Evolutionary conservation across 1,140 invertebrate genomes (phyloP).

Genomic region (Heliothis subflexa): DNA sequence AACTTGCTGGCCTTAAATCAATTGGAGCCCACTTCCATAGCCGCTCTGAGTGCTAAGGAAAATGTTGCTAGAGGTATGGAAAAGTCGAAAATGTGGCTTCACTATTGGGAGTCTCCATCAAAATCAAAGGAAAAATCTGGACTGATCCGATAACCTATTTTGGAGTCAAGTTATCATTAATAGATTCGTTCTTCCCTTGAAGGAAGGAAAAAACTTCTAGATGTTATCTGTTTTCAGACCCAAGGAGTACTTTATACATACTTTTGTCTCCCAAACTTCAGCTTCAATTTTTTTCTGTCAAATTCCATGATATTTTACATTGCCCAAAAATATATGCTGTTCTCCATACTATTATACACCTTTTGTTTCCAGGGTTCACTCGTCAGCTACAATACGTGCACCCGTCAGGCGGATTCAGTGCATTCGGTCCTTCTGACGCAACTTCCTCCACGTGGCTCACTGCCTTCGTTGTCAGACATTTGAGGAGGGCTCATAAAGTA

Average conservation of each 20-base stretch:
- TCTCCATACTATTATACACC: background rate
- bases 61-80: constrained; percentile 72
- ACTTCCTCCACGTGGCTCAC: constrained; percentile 94
- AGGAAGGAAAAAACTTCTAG: too few relatives aligned
- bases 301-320: background rate
- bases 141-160: too few relatives aligned
- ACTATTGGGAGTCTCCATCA: too few relatives aligned
- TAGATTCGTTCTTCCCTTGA: too few relatives aligned
- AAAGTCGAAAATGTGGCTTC: too few relatives aligned
- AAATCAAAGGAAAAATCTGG: too few relatives aligned
- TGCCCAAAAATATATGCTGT: background rate
- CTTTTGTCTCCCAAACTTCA: background rate
- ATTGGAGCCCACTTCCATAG: constrained; percentile 79
- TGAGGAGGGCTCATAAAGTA: constrained; percentile 78
- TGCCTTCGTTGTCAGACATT: constrained; percentile 92
- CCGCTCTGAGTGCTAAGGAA: constrained; percentile 56
- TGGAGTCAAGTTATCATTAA: too few relatives aligned
- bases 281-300: background rate
- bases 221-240: too few relatives aligned
- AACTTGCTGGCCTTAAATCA: constrained; percentile 91
- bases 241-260: too few relatives aligned
- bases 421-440: constrained; percentile 89
- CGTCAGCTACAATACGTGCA: constrained; percentile 91
- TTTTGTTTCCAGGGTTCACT: constrained; percentile 88
- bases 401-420: constrained; percentile 91